These are phyloP conservation scores for Scaptomyza tumidula DNA, from an alignment of 2,888 invertebrate species.

Conservation along the genomic window DNA sequence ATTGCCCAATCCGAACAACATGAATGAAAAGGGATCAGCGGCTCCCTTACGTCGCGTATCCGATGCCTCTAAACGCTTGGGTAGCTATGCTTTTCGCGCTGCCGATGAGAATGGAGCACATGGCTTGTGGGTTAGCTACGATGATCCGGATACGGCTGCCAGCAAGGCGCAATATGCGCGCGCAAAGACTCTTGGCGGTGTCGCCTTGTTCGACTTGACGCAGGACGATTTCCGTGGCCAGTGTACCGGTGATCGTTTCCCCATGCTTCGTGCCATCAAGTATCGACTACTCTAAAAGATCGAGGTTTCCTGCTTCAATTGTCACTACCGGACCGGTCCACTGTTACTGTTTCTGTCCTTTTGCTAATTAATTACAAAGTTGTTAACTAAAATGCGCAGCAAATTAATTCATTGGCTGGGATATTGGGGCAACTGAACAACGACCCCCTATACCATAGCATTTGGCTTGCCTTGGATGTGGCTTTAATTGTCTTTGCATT, in stretches of 20 bases:
- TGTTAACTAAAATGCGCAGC: constrained; percentile 73
- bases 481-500: constrained; percentile 72
- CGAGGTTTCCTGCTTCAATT: neutral
- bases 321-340: neutral
- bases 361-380: constrained; percentile 80
- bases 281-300: constrained; percentile 85
- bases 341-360: constrained; percentile 32
- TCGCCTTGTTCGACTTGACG: constrained; percentile 90
- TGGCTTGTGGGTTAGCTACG: constrained; percentile 93
- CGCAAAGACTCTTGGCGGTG: constrained; percentile 91
- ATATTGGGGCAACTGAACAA: neutral
- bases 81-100: constrained; percentile 91
- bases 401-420: constrained; percentile 75
- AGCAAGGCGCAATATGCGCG: constrained; percentile 91
- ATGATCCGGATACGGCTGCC: constrained; percentile 92
- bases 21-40: constrained; percentile 86
- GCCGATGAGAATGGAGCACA: constrained; percentile 88
- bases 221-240: constrained; percentile 93
- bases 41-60: constrained; percentile 89
- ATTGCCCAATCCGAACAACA: constrained; percentile 87
- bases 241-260: constrained; percentile 92
- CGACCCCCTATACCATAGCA: constrained; percentile 2
- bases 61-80: constrained; percentile 92
- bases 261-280: constrained; percentile 91
- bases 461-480: constrained; percentile 28